Evolutionary conservation across 2,888 invertebrate genomes (phyloP), one percentile per base, ranked within the genome.

Genomic region (Vanessa cardui): DNA sequence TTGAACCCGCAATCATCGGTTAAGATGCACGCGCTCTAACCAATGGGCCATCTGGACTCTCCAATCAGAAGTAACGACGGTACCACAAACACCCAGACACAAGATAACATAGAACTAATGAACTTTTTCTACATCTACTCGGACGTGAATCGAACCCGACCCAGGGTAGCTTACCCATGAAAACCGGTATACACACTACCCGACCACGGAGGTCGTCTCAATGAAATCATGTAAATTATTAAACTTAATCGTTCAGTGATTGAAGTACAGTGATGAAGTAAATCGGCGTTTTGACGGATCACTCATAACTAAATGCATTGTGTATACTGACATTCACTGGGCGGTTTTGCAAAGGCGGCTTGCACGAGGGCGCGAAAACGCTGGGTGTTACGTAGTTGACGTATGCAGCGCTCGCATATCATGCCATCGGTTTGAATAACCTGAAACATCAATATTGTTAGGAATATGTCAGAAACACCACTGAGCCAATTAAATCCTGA

Each of bases 331-430:
- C 77, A 77, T 78, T 80, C 77, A 47, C 80, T 83, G 4, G 71
- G 68, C 2, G 78, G 71, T 21, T 73, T 76, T 0, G 77, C 79
- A 46, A 87, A 86, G 0, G 86, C 86, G 0, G 82, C 77, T 8
- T 79, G 77, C 2, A 87, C 85, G 0, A 86, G 71, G 0, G 78
- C 75, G 2, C 80, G 76, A 44, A 87, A 86, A 20, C 78, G 74
- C 54, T 79, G 79, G 1, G 81, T 80, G 47, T 71, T 81, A 1
- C 78, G 73, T 56, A 87, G 70, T 9, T 84, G 82, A 0, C 77
- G 76, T 0, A 83, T 74, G 20, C 86, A 87, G 62, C 76, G 75
- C 16, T 85, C 84, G 52, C 87, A 87, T 12, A 87, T 82, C 79
- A 83, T 73, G 44, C 80, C 75, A n/a, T 84, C 80, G 0, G 77